Conservation (phyloP, 2,797 vertebrate species). For the Labeo calbasu region DNA sequence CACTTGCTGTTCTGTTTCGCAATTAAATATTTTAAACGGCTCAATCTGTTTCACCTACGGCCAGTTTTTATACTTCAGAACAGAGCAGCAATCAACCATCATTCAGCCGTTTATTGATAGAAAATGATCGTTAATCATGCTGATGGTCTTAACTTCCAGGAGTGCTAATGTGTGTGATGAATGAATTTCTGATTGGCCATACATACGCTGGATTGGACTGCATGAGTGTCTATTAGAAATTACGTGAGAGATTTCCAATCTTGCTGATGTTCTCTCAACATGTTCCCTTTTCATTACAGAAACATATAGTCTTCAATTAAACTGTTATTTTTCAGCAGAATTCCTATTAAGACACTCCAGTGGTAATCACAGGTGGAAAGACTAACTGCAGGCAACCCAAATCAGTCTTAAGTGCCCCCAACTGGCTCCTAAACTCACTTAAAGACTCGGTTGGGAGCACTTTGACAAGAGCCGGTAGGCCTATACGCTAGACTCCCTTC, state of each 20-base stretch:
- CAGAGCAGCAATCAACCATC: slow-evolving; percentile 41
- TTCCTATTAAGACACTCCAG: slow-evolving; percentile 35
- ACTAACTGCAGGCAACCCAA: slow-evolving; percentile 1
- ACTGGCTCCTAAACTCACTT: slow-evolving; percentile 33
- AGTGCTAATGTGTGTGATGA: slow-evolving; percentile 1
- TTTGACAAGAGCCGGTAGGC: neutral
- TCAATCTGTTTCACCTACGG: slow-evolving; percentile 2
- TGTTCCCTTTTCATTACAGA: slow-evolving; percentile 24
- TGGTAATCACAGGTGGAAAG: slow-evolving; percentile 48
- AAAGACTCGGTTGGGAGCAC: neutral
- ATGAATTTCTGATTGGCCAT: slow-evolving; percentile 9
- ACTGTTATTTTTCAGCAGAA: slow-evolving; percentile 43
- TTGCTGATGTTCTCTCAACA: slow-evolving; percentile 41
- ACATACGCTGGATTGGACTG: neutral
- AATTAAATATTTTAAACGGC: slow-evolving; percentile 11
- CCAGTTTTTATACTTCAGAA: neutral
- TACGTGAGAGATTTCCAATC: neutral
- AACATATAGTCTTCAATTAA: slow-evolving; percentile 49
- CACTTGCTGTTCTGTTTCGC: neutral
- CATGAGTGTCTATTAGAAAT: neutral
- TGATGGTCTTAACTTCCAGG: slow-evolving; percentile 7
- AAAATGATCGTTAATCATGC: slow-evolving; percentile 39
- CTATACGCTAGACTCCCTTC: neutral
- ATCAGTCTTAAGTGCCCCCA: slow-evolving; percentile 27
- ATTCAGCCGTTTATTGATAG: slow-evolving; percentile 41